Conservation (phyloP, 2,113 vertebrate species). For the Procavia capensis region DNA sequence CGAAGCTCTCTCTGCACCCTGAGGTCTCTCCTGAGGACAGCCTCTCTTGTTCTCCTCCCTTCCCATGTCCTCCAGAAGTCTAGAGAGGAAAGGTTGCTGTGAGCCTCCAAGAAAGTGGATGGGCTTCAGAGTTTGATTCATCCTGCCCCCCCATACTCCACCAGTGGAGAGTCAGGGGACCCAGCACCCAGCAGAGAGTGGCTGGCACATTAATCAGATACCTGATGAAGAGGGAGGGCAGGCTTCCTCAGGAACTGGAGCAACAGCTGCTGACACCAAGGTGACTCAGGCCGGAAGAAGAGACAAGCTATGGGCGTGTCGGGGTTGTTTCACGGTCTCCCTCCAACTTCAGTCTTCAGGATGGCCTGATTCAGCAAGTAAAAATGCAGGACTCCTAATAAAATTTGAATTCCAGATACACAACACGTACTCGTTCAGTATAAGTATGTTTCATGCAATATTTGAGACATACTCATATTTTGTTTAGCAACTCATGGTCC, state of each 20-base stretch:
- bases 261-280: slow-evolving; percentile 15
- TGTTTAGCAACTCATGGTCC: neutral
- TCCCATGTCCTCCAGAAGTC: neutral
- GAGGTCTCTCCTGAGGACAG: neutral
- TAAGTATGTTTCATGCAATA: neutral
- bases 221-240: neutral
- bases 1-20: too few relatives aligned
- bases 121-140: neutral
- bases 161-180: neutral
- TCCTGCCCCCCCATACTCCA: neutral
- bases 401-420: neutral
- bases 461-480: neutral
- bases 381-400: neutral
- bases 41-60: neutral
- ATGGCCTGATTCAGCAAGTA: neutral
- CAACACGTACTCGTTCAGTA: neutral
- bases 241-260: neutral
- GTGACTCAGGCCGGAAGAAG: slow-evolving; percentile 68
- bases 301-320: neutral
- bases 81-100: neutral
- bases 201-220: neutral
- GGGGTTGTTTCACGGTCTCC: neutral
- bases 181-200: neutral
- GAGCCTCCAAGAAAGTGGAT: neutral
- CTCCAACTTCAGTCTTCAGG: neutral